A percentile compares a stretch with the other conserved stretches of the same genome.
Evolutionary conservation across 2,113 vertebrate species (phyloP).

Genomic region (Rallus limicola): DNA sequence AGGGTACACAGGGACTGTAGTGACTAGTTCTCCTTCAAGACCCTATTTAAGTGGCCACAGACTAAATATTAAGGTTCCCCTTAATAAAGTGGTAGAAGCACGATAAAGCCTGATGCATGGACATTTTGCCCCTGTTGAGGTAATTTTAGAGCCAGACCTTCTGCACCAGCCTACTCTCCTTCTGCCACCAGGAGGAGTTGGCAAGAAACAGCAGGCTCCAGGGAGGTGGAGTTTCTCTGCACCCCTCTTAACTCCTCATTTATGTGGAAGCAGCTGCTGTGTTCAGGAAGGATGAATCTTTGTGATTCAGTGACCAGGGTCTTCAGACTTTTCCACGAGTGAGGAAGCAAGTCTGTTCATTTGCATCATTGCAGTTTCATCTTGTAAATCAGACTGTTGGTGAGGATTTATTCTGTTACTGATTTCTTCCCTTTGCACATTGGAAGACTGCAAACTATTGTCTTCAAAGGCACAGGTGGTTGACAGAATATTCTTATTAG

Average conservation of each 20-base stretch:
- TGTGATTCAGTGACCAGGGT: not conserved
- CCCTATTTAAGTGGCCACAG: not conserved
- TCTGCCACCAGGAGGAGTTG: conserved; percentile 9
- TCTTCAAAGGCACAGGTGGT: not conserved
- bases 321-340: not conserved
- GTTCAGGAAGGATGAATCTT: not conserved
- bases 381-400: not conserved
- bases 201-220: not conserved
- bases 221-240: not conserved
- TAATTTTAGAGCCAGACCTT: not conserved
- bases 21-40: not conserved
- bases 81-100: not conserved
- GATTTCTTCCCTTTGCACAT: not conserved
- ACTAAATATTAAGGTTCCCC: not conserved
- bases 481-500: not conserved
- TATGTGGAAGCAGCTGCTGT: not conserved
- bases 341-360: not conserved
- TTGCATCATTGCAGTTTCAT: not conserved
- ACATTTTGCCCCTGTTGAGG: not conserved
- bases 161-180: not conserved
- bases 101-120: not conserved
- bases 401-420: not conserved
- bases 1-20: no score
- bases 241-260: not conserved
- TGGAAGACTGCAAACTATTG: not conserved